phyloP scores from a whole-genome alignment of 2,888 invertebrate species.

The Nomada ferruginata region DNA sequence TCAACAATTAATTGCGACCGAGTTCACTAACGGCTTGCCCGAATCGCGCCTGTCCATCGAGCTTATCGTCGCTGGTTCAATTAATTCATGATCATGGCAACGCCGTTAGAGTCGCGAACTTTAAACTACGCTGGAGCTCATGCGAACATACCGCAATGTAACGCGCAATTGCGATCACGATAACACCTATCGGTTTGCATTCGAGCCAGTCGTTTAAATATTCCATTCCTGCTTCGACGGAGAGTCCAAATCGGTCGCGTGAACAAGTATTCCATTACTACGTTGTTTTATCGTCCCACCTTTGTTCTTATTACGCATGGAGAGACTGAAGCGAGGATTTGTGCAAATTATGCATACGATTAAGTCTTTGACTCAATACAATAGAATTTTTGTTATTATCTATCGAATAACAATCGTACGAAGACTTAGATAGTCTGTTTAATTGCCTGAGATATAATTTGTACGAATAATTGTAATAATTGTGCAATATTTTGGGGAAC shows the following conservation, averaged over 20 bases:
- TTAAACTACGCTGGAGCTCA: not conserved
- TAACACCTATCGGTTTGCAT: slow-evolving; percentile 25
- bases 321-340: not conserved
- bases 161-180: slow-evolving; percentile 3
- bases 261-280: not conserved
- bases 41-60: slow-evolving; percentile 35
- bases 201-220: slow-evolving; percentile 24
- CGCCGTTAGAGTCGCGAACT: slow-evolving; percentile 26
- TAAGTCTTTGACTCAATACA: not conserved
- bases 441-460: too few species aligned
- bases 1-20: slow-evolving; percentile 66
- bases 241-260: slow-evolving; percentile 6
- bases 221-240: slow-evolving; percentile 5
- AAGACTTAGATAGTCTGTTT: too few species aligned
- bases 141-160: slow-evolving; percentile 2
- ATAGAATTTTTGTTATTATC: too few species aligned
- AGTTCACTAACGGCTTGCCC: slow-evolving; percentile 17
- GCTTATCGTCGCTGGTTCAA: slow-evolving; percentile 36
- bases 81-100: slow-evolving; percentile 49
- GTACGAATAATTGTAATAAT: too few species aligned
- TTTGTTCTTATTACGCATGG: not conserved
- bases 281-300: not conserved
- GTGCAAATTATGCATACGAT: not conserved
- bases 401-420: too few species aligned
- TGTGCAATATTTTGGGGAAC: too few species aligned